phyloP scores from a whole-genome alignment of 2,888 invertebrate genomes.

The Tetanocera ferruginea region DNA sequence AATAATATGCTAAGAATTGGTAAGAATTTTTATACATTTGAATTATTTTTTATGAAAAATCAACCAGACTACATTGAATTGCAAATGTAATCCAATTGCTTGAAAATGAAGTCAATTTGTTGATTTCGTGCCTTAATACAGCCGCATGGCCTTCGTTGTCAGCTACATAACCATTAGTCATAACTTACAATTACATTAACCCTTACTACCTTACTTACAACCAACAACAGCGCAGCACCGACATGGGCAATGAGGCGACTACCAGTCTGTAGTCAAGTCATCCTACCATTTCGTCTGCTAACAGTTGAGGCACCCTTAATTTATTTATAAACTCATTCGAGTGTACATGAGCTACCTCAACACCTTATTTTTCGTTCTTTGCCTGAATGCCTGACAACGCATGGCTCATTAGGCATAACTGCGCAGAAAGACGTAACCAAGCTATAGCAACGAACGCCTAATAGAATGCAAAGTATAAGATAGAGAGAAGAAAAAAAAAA shows the following conservation, averaged over 20 bases:
- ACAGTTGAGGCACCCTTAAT: slow-evolving; percentile 49
- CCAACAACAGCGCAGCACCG: no score
- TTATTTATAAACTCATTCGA: slow-evolving; percentile 58
- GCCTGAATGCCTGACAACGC: slow-evolving; percentile 49
- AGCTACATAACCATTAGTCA: no score
- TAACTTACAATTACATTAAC: no score
- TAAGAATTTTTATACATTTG: no score
- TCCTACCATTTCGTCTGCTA: not conserved
- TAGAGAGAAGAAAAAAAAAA: not conserved
- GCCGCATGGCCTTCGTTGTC: not conserved
- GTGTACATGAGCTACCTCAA: slow-evolving; percentile 39
- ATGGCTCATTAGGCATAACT: slow-evolving; percentile 57
- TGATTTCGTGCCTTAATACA: no score
- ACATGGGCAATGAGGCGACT: no score
- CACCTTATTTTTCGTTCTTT: slow-evolving; percentile 1
- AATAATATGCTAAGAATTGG: no score
- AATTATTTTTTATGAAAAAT: not conserved
- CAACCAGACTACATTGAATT: not conserved
- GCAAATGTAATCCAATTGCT: not conserved
- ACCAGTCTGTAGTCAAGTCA: not conserved
- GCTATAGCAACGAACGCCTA: not conserved
- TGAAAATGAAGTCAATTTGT: no score
- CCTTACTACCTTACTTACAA: no score
- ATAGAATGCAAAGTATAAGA: not conserved
- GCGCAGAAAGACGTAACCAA: not conserved